Evolutionary conservation across 2,113 vertebrate species (phyloP), one percentile per base, ranked within the genome.

Genomic region (Platichthys stellatus): DNA sequence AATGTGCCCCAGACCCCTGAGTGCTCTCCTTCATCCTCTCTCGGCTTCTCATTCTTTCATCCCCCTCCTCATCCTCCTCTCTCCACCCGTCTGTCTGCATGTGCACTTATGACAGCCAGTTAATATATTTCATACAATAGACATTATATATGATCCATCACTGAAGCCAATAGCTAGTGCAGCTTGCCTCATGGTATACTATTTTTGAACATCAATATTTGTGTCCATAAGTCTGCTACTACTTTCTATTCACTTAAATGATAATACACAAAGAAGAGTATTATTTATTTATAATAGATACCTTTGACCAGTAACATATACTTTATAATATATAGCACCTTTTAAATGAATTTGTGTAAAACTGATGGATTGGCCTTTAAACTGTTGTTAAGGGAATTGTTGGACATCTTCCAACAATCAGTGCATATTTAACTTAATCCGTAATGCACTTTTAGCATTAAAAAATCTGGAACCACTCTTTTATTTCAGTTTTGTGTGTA

Each of bases 1-100:
- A 90, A 92, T 86, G 82, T 82, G 74, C 43, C 73, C 88, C 91
- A 90, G 91, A 87, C 79, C 73, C 10, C 38, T 23, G 38, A 28
- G 38, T 74, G 78, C 76, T 86, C 81, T 38, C 43, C 0, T 40
- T 66, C n/a, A 24, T 43, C 18, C 31, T 63, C 31, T 17, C 66
- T 53, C 4, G 0, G 7, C 23, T 28, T 28, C 15, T 68, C 74
- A 60, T 74, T 51, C 15, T 81, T 65, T 6, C 69, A 72, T 49
- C 21, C 69, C 18, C 57, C 10, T 68, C 65, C 43, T 68, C 21
- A 75, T 67, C 47, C 72, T 69, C 20, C 51, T 31, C 43, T 63
- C 78, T 90, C 84, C 71, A 1, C 35, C 21, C 31, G 47, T 51
- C 12, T 74, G 43, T 75, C 31, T 78, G 60, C 23, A 66, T 47